phyloP scores from a whole-genome alignment of 2,113 vertebrate species.

The Meles meles region DNA sequence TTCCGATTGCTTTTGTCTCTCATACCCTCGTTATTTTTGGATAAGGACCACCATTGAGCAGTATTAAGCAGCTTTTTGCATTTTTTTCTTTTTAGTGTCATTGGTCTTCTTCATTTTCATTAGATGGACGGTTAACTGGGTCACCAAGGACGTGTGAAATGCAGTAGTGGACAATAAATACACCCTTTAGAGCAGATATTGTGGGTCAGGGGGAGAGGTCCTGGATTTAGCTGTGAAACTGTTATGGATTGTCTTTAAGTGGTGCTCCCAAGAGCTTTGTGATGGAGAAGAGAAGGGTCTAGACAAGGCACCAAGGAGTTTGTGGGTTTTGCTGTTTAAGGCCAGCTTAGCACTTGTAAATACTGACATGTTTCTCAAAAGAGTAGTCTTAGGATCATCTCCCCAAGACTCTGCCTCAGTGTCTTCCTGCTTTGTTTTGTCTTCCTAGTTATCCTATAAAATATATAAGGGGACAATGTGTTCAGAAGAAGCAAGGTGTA shows the following conservation, averaged over 20 bases:
- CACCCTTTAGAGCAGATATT: not conserved
- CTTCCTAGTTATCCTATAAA: not conserved
- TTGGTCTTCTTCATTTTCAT: not conserved
- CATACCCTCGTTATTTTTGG: not conserved
- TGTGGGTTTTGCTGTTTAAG: not conserved
- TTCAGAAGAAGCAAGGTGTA: not conserved
- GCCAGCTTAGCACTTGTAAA: not conserved
- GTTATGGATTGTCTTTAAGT: not conserved
- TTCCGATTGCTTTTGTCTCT: not conserved
- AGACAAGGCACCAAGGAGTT: not conserved
- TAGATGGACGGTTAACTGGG: not conserved
- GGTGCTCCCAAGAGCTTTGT: not conserved
- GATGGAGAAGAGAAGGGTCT: not conserved
- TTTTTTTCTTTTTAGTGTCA: not conserved
- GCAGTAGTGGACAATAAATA: not conserved
- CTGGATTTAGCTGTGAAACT: not conserved
- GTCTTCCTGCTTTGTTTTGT: not conserved
- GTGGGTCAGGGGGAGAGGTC: not conserved
- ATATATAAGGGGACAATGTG: not conserved
- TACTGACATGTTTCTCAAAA: not conserved
- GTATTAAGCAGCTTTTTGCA: slow-evolving; percentile 38
- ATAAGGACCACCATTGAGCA: not conserved
- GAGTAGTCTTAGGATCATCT: not conserved
- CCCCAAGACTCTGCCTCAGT: not conserved
- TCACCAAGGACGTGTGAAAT: not conserved